Evolutionary conservation across 2,888 invertebrate species (phyloP), one percentile per base, ranked within the genome.

Genomic region (Pammene fasciana): DNA sequence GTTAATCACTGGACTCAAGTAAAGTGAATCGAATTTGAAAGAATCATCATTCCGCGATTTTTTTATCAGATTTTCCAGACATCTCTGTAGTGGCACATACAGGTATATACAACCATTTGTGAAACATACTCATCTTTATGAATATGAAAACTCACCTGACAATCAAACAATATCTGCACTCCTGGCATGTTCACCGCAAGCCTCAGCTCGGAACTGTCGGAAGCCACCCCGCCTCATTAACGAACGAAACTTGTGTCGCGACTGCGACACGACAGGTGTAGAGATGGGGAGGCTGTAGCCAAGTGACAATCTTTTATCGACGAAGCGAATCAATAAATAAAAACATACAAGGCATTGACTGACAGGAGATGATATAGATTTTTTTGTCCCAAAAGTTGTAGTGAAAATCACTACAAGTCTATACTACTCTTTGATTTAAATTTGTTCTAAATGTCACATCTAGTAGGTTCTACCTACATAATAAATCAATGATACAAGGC

Each of bases 211-310:
- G 38, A 38, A 9, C 7, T 38, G 50, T 56, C 67, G 62, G 62
- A 68, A 68, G 67, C 62, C 41, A 26, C 46, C 56, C 14, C 61
- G 62, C 67, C 62, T 68, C 68, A 62, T 68, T 68, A 67, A 46
- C 48, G 48, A 11, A 38, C 26, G 46, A 65, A 57, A 65, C 65
- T 65, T 57, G 48, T 16, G 38, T 26, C 55, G 26, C 26, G 26
- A 26, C 1, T 26, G 26, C 26, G 50, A 18, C 18, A 50, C 55
- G 61, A 62, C 61, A 68, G 68, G 61, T 68, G 56, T 61, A 61
- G 61, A n/a, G 61, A 61, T 14, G 61, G 11, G 59, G 14, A 46
- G 4, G 13, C 43, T 43, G 26, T 26, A 26, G 26, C 26, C 26
- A 26, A 26, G 4, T 26, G 26, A 26, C 26, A 26, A 26, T 26